Conservation (phyloP, 2,888 invertebrate species). For the Reticulitermes lucifugus region DNA sequence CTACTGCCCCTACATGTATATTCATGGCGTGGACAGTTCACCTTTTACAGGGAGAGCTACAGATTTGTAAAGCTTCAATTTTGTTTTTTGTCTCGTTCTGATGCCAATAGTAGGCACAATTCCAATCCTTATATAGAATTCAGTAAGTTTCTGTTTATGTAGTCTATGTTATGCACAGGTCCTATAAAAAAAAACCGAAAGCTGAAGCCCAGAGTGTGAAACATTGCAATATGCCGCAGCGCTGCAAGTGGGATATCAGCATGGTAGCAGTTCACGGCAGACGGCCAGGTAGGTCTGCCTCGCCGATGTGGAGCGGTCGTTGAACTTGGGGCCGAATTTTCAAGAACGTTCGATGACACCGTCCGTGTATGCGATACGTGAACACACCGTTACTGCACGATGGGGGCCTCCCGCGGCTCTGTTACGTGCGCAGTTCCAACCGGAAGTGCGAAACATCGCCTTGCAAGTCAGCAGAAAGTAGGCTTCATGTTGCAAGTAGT, state of each 20-base stretch:
- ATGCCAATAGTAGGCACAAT: too few species aligned
- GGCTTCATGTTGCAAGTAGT: too few species aligned
- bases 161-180: too few species aligned
- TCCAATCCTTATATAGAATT: too few species aligned
- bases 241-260: background rate
- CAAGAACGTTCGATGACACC: conserved; percentile 41
- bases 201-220: background rate
- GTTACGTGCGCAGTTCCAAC: background rate
- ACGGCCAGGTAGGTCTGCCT: conserved; percentile 37
- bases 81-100: too few species aligned
- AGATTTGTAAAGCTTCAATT: too few species aligned
- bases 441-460: background rate
- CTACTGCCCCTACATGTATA: too few species aligned
- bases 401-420: background rate
- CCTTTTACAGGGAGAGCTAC: too few species aligned
- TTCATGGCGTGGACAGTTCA: too few species aligned
- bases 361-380: conserved; percentile 6
- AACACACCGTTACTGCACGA: conserved; percentile 8
- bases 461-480: too few species aligned
- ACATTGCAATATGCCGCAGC: background rate
- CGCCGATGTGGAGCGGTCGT: conserved; percentile 34
- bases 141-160: too few species aligned
- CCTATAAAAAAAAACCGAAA: background rate
- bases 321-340: conserved; percentile 35
- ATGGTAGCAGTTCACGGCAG: background rate